Conservation (phyloP, 1,140 invertebrate genomes). For the Semibalanus balanoides region DNA sequence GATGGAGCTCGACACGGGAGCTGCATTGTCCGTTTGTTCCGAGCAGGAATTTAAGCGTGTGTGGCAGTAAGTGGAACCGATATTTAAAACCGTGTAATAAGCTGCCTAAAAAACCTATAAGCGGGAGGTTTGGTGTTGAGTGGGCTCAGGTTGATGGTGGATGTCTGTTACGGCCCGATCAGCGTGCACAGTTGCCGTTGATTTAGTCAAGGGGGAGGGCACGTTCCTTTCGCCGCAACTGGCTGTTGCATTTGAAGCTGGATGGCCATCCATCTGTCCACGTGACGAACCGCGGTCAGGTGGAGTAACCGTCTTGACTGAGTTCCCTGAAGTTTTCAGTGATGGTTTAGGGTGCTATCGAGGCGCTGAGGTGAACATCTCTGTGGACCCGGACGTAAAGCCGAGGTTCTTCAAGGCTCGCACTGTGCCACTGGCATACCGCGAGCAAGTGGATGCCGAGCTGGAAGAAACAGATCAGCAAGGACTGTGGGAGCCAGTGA, state of each 20-base stretch:
- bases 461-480: not conserved
- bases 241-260: not conserved
- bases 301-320: not conserved
- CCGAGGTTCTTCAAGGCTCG: not conserved
- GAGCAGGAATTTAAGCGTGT: not conserved
- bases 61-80: not conserved
- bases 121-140: not conserved
- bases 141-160: not conserved
- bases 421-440: not conserved
- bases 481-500: not conserved
- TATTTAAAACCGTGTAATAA: not conserved
- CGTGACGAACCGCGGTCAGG: not conserved
- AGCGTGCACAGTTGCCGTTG: not conserved
- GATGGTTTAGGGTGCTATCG: not conserved
- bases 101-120: not conserved
- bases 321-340: not conserved
- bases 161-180: not conserved
- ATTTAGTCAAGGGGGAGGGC: not conserved
- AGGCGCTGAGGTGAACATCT: not conserved
- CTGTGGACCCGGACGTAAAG: not conserved
- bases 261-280: not conserved
- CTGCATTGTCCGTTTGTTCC: not conserved
- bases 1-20: not conserved
- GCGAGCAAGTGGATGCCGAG: not conserved
- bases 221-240: not conserved